Conservation (phyloP, 2,113 vertebrate genomes). For the Azemiops feae region DNA sequence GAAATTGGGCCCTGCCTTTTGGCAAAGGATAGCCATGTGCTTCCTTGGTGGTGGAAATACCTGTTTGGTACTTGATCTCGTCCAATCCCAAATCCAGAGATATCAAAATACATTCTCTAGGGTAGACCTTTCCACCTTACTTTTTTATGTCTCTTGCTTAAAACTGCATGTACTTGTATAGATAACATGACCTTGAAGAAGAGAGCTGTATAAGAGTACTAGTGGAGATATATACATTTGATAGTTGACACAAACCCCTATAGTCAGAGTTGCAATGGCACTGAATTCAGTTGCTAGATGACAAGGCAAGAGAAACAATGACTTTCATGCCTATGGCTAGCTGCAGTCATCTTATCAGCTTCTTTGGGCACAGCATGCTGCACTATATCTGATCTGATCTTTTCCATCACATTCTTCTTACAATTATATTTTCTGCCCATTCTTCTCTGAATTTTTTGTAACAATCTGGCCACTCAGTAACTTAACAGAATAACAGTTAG, state of each 20-base stretch:
- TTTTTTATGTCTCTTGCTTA: neutral
- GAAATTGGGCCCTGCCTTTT: neutral
- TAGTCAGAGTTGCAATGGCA: neutral
- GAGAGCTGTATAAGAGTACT: neutral
- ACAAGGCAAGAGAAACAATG: neutral
- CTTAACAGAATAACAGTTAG: too few relatives aligned
- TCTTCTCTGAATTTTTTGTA: neutral
- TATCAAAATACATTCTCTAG: neutral
- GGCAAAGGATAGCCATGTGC: neutral
- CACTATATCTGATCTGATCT: neutral
- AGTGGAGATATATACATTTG: neutral
- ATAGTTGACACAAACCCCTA: neutral
- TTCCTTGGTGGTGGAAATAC: neutral
- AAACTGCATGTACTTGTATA: neutral
- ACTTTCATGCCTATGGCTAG: too few relatives aligned
- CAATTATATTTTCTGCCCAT: neutral
- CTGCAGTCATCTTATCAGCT: neutral
- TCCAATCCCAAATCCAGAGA: neutral
- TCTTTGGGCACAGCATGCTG: neutral
- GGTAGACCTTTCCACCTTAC: neutral
- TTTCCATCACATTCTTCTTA: neutral
- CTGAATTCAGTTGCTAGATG: neutral
- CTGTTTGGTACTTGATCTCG: neutral
- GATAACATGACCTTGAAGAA: neutral
- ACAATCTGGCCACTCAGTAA: too few relatives aligned